Base-by-base conservation (phyloP, 2,113 vertebrate genomes). In the Jacana jacana region DNA sequence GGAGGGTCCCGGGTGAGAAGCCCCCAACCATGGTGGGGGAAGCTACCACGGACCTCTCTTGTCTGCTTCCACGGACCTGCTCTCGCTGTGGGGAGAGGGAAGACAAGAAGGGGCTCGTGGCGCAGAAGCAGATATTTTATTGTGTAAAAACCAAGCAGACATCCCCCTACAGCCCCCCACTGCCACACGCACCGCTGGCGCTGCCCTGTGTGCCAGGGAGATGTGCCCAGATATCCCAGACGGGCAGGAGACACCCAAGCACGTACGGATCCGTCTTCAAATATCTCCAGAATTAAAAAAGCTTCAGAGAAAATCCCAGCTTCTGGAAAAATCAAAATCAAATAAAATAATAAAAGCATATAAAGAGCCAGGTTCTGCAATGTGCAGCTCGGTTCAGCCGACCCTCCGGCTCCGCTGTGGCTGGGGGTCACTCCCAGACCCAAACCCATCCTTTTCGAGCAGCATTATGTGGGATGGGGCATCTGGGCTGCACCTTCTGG, bases 111-210 rank as follows among this genome's bases (percentile, higher is more conserved):
- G 40, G n/a, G 27, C 65, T 73, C 1, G 1, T 37, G 46, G 70
- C 91, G 88, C 95, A 93, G 92, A 87, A 96, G 93, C 93, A 52
- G 85, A 39, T 54, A 49, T 81, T 97, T 97, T 97, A 97, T 97
- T 97, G 91, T 91, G 96, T 95, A 87, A 91, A 94, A 97, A 77
- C 90, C 88, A 88, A 85, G 88, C 94, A 71, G 85, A 30, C 49
- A 35, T 10, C 46, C 2, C 10, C 60, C 39, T 2, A 10, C 46
- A 49, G 65, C 33, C 52, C 39, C 82, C 63, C 20, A 2, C 1
- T 2, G 8, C 70, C 69, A 25, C 31, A 8, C 13, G 6, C 40
- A 2, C 61, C 33, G 0, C 6, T 19, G 65, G 65, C 7, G 1
- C 54, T 65, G 80, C 73, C 63, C 39, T 8, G 22, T 17, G 1